phyloP scores from a whole-genome alignment of 1,140 invertebrate species.

The Coenobita brevimanus region DNA sequence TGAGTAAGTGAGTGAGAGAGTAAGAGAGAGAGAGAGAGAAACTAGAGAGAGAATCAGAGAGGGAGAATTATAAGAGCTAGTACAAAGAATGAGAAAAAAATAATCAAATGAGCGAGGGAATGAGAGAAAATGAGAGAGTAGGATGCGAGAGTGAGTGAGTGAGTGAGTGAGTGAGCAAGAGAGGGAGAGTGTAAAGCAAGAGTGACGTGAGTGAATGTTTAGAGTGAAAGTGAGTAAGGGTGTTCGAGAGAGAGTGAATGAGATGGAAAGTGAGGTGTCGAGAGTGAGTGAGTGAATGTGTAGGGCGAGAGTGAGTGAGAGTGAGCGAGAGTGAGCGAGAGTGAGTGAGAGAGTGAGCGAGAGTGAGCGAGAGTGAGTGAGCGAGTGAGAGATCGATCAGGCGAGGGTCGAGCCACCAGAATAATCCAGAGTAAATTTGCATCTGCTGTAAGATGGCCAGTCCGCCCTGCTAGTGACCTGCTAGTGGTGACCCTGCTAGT shows the following conservation, averaged over 20 bases:
- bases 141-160: no score
- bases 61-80: no score
- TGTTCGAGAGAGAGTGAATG: constrained; percentile 1
- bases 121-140: no score
- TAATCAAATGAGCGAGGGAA: no score
- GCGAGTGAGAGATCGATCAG: constrained; percentile 23
- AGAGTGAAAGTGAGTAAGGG: constrained; percentile 18
- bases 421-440: constrained; percentile 36
- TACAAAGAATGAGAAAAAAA: not conserved
- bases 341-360: constrained; percentile 50
- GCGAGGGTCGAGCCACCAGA: constrained; percentile 18
- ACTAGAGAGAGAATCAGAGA: no score
- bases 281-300: not conserved
- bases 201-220: not conserved
- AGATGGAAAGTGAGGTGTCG: no score
- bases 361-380: constrained; percentile 20
- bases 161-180: no score
- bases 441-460: constrained; percentile 30
- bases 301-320: constrained; percentile 20
- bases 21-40: no score
- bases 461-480: no score
- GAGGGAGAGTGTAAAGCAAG: not conserved
- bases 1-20: not conserved
- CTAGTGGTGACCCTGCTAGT: no score
- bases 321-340: constrained; percentile 46